Conservation (phyloP, 2,797 vertebrate species). For the Paedocypris micromegethes region DNA sequence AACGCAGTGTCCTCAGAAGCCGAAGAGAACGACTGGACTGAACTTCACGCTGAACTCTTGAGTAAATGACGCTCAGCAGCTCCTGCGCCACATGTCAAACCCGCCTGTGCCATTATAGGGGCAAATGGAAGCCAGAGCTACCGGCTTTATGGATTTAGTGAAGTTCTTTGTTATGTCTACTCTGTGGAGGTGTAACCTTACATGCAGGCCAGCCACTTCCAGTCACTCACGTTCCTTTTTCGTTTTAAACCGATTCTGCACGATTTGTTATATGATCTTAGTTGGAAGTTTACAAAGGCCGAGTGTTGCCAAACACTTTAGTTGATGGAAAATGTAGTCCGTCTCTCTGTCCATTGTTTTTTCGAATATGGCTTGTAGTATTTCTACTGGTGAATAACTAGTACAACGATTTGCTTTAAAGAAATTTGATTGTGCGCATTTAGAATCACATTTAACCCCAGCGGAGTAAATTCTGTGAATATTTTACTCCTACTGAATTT, state of each 20-base stretch:
- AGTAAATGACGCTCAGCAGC: slow-evolving; percentile 28
- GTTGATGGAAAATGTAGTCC: background rate
- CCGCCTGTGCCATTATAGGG: slow-evolving; percentile 48
- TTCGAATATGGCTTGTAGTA: too few relatives aligned
- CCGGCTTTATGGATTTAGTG: slow-evolving; percentile 54
- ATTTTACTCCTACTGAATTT: too few relatives aligned
- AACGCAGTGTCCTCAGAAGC: background rate
- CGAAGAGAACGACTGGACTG: slow-evolving; percentile 6
- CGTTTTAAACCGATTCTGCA: slow-evolving; percentile 13
- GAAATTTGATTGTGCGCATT: too few relatives aligned
- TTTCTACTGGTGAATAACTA: too few relatives aligned
- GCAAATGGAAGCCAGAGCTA: slow-evolving; percentile 44
- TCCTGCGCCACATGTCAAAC: slow-evolving; percentile 37
- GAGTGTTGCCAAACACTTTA: slow-evolving; percentile 24
- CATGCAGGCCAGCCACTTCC: slow-evolving; percentile 51
- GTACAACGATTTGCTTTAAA: too few relatives aligned
- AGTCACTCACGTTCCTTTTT: slow-evolving; percentile 21
- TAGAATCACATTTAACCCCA: too few relatives aligned
- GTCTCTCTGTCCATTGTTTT: too few relatives aligned
- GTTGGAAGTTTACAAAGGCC: background rate
- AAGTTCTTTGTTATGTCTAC: slow-evolving; percentile 70
- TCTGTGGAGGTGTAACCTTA: slow-evolving; percentile 59
- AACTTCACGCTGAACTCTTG: slow-evolving; percentile 10
- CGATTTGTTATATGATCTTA: slow-evolving; percentile 30
- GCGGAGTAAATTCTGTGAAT: too few relatives aligned